These are phyloP conservation scores for Carcina quercana DNA, from an alignment of 2,888 invertebrate genomes.

Conservation along the genomic window DNA sequence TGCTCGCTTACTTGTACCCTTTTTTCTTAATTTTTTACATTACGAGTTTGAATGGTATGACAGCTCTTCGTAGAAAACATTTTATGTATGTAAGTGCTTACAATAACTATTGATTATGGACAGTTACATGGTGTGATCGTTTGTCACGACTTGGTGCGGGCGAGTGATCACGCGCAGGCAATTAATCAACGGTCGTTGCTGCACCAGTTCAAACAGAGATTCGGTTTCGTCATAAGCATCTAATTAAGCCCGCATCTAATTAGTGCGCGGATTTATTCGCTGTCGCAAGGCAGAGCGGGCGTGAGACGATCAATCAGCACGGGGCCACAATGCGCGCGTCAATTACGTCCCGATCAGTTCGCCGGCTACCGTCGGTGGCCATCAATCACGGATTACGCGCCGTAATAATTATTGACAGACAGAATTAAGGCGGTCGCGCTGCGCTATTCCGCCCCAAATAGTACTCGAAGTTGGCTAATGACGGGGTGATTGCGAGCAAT, in stretches of 20 bases:
- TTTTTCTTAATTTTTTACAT: too few species aligned
- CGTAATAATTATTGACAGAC: conserved; percentile 63
- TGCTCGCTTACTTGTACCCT: too few species aligned
- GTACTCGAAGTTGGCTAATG: conserved; percentile 37
- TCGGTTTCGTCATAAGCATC: conserved; percentile 42
- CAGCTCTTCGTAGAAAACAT: conserved; percentile 9
- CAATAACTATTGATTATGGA: too few species aligned
- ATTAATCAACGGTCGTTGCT: conserved; percentile 34
- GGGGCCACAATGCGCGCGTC: conserved; percentile 48
- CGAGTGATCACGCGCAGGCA: conserved; percentile 20
- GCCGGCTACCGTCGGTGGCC: conserved; percentile 52
- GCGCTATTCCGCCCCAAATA: conserved; percentile 32
- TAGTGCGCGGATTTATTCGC: conserved; percentile 38
- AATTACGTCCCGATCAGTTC: conserved; percentile 42
- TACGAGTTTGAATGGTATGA: too few species aligned
- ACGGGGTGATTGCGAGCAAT: conserved; percentile 17
- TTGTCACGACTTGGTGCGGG: conserved; percentile 20
- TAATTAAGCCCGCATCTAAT: conserved; percentile 55
- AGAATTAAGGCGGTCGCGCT: conserved; percentile 32
- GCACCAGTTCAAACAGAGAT: conserved; percentile 30
- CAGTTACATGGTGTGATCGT: conserved; percentile 9
- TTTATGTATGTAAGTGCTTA: neutral
- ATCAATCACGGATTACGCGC: conserved; percentile 61
- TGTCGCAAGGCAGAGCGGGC: conserved; percentile 30
- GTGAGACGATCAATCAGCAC: conserved; percentile 42